Evolutionary conservation across 1,140 invertebrate genomes (phyloP).

Genomic region (Drosophila arawakana): DNA sequence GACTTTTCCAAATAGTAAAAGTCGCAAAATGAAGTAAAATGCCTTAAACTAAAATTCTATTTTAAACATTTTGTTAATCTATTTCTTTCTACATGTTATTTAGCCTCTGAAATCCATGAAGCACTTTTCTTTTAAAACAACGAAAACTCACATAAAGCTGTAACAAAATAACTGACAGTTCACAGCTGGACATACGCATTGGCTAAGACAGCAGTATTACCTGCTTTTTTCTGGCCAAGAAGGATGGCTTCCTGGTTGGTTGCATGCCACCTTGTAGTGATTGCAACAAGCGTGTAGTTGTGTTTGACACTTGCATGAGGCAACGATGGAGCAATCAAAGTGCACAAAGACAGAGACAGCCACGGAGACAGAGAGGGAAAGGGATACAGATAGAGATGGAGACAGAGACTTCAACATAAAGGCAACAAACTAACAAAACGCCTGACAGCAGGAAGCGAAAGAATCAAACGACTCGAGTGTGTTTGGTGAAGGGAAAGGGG

Average conservation of each 20-base stretch:
- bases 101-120: no score
- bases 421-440: conserved; percentile 40
- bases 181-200: conserved; percentile 34
- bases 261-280: conserved; percentile 12
- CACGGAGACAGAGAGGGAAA: conserved; percentile 36
- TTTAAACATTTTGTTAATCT: neutral
- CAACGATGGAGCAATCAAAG: conserved; percentile 56
- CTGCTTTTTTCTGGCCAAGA: conserved; percentile 13
- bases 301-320: conserved; percentile 54
- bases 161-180: conserved; percentile 39
- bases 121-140: neutral
- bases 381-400: conserved; percentile 40
- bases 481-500: neutral
- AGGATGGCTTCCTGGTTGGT: conserved; percentile 19
- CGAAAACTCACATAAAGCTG: conserved; percentile 9
- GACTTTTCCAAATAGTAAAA: no score
- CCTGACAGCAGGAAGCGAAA: conserved; percentile 10
- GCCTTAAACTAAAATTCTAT: neutral
- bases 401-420: conserved; percentile 56
- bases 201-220: conserved; percentile 1
- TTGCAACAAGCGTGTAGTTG: conserved; percentile 37
- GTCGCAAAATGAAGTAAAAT: neutral
- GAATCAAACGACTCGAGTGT: neutral
- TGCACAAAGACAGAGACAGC: conserved; percentile 20
- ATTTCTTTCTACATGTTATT: no score